Evolutionary conservation across 2,797 vertebrate species (phyloP).

Genomic region (Microcaecilia unicolor): DNA sequence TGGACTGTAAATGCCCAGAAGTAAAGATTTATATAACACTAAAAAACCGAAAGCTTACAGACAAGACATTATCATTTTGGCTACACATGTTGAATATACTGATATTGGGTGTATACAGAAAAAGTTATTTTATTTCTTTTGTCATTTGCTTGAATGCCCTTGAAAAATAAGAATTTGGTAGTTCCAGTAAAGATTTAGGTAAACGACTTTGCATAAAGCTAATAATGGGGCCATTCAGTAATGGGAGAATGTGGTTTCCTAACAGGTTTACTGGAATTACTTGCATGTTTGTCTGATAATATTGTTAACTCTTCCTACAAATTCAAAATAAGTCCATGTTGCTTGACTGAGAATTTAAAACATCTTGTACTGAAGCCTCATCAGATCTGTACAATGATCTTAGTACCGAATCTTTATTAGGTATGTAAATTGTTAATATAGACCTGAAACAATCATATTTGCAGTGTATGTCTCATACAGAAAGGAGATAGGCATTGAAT

Average conservation of each 20-base stretch:
- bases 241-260: slow-evolving; percentile 7
- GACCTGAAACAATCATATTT: not conserved
- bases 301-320: slow-evolving; percentile 11
- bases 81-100: slow-evolving; percentile 26
- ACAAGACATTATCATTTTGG: slow-evolving; percentile 13
- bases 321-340: slow-evolving; percentile 18
- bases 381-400: too few relatives aligned
- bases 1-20: slow-evolving; percentile 3
- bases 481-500: too few relatives aligned
- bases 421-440: not conserved
- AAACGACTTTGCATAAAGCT: slow-evolving; percentile 32
- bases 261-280: slow-evolving; percentile 4
- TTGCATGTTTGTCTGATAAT: slow-evolving; percentile 10
- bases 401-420: too few relatives aligned
- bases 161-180: slow-evolving; percentile 13
- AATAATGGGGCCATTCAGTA: slow-evolving; percentile 9
- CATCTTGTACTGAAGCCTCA: too few relatives aligned
- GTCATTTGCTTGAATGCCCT: slow-evolving; percentile 30
- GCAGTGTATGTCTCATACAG: too few relatives aligned
- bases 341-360: too few relatives aligned
- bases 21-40: slow-evolving; percentile 21
- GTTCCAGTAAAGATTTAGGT: slow-evolving; percentile 43
- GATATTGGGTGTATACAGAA: slow-evolving; percentile 18
- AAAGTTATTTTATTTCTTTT: slow-evolving; percentile 20
- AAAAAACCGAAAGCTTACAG: slow-evolving; percentile 10